A percentile compares a stretch with the other conserved stretches of the same genome.
These are phyloP conservation scores for Caenorhabditis sulstoni DNA, from an alignment of 2,888 invertebrate species.

Conservation along the genomic window DNA sequence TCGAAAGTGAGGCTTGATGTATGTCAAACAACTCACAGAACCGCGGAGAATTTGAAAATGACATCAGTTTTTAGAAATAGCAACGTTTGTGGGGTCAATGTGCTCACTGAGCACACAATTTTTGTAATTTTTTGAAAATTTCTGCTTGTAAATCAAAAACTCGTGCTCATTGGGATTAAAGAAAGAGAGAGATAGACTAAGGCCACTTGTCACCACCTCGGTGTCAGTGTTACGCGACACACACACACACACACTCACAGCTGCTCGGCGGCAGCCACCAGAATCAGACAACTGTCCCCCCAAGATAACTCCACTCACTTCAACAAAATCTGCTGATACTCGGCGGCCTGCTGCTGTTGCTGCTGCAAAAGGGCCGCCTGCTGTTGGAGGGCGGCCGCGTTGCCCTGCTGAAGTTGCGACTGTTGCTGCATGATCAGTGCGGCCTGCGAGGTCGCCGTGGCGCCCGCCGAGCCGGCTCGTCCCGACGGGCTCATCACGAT, in stretches of 20 bases:
- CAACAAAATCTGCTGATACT: constrained; percentile 72
- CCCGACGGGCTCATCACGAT: constrained; percentile 73
- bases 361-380: constrained; percentile 68
- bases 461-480: constrained; percentile 49
- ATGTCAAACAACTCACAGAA: too few relatives aligned
- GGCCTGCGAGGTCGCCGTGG: constrained; percentile 50
- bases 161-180: too few relatives aligned
- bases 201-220: constrained; percentile 42
- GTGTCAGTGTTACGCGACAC: constrained; percentile 54
- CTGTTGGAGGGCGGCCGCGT: constrained; percentile 61
- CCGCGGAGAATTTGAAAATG: not conserved
- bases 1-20: too few relatives aligned
- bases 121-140: too few relatives aligned
- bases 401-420: constrained; percentile 50
- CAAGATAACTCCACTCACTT: constrained; percentile 46
- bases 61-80: not conserved
- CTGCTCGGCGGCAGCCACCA: not conserved
- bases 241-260: too few relatives aligned
- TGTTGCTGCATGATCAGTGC: constrained; percentile 59
- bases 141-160: too few relatives aligned
- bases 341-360: constrained; percentile 65
- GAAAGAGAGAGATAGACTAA: too few relatives aligned
- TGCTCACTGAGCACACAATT: not conserved
- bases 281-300: not conserved
- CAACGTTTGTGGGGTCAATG: too few relatives aligned